phyloP scores from a whole-genome alignment of 2,888 invertebrate genomes.

The Scaptomyza parva region DNA sequence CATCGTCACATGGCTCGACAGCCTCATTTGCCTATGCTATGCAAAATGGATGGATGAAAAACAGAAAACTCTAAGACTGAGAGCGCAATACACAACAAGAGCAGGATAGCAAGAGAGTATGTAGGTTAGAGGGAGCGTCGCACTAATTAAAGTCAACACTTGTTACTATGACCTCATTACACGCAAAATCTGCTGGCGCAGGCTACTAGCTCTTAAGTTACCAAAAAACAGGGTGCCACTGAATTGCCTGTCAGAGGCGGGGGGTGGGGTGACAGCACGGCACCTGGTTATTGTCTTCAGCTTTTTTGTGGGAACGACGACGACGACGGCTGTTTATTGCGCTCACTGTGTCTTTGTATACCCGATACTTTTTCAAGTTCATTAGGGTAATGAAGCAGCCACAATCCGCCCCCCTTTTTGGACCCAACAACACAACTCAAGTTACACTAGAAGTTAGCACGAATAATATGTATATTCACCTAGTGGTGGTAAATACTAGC shows the following conservation, averaged over 20 bases:
- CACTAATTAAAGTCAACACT: slow-evolving; percentile 80
- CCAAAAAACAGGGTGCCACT: slow-evolving; percentile 16
- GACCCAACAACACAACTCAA: slow-evolving; percentile 15
- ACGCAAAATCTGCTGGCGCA: slow-evolving; percentile 67
- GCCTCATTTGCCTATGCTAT: slow-evolving; percentile 43
- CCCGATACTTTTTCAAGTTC: slow-evolving; percentile 80
- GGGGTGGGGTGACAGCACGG: background rate
- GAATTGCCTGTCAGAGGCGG: too few relatives aligned
- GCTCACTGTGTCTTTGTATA: slow-evolving; percentile 68
- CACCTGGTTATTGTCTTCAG: slow-evolving; percentile 73
- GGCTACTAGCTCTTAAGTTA: slow-evolving; percentile 42
- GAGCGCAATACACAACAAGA: background rate
- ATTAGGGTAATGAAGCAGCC: slow-evolving; percentile 80
- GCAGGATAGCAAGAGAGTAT: background rate
- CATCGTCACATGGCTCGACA: slow-evolving; percentile 53
- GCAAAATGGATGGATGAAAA: slow-evolving; percentile 27
- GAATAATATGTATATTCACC: slow-evolving; percentile 20
- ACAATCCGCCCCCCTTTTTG: slow-evolving; percentile 22
- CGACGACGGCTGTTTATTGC: slow-evolving; percentile 26
- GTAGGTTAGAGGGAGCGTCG: slow-evolving; percentile 20
- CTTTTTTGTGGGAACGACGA: background rate
- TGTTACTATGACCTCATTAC: slow-evolving; percentile 77
- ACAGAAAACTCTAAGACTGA: slow-evolving; percentile 11
- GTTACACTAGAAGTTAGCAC: slow-evolving; percentile 20
- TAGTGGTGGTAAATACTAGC: slow-evolving; percentile 12